Evolutionary conservation across 2,888 invertebrate genomes (phyloP).

Genomic region (Phytoseiulus persimilis): DNA sequence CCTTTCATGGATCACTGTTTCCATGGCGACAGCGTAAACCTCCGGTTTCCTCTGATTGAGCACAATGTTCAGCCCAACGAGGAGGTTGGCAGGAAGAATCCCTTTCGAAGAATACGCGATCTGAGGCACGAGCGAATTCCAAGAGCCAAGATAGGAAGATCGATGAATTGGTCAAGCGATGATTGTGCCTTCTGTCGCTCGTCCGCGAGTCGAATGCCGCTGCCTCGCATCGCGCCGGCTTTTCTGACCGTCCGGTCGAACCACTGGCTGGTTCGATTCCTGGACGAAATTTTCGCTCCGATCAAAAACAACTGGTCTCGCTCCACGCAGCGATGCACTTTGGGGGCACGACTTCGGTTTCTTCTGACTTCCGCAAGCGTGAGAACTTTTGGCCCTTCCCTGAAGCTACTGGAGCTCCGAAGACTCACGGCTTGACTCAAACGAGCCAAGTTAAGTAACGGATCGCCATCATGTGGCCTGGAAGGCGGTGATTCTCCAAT

Average conservation of each 20-base stretch:
- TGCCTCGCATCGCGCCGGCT: background rate
- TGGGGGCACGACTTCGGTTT: constrained; percentile 5
- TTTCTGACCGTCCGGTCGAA: background rate
- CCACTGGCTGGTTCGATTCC: background rate
- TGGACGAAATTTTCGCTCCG: constrained; percentile 20
- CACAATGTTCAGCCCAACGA: too few relatives aligned
- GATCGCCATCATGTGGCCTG: background rate
- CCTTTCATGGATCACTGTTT: too few relatives aligned
- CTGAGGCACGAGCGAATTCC: too few relatives aligned
- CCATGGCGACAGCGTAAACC: too few relatives aligned
- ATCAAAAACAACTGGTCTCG: constrained; percentile 15
- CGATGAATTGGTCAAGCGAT: background rate
- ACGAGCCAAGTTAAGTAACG: background rate
- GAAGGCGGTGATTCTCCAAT: background rate
- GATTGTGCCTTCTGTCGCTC: background rate
- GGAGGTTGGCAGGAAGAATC: too few relatives aligned
- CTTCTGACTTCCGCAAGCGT: constrained; percentile 5
- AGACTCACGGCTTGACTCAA: background rate
- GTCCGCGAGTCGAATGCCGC: background rate
- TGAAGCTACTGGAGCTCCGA: background rate
- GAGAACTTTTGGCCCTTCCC: constrained; percentile 5
- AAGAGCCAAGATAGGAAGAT: background rate
- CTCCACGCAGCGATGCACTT: background rate
- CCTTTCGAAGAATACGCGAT: too few relatives aligned
- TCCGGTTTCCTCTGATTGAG: too few relatives aligned